These are phyloP conservation scores for Ploceus nigricollis DNA, from an alignment of 2,113 vertebrate genomes.

Conservation along the genomic window DNA sequence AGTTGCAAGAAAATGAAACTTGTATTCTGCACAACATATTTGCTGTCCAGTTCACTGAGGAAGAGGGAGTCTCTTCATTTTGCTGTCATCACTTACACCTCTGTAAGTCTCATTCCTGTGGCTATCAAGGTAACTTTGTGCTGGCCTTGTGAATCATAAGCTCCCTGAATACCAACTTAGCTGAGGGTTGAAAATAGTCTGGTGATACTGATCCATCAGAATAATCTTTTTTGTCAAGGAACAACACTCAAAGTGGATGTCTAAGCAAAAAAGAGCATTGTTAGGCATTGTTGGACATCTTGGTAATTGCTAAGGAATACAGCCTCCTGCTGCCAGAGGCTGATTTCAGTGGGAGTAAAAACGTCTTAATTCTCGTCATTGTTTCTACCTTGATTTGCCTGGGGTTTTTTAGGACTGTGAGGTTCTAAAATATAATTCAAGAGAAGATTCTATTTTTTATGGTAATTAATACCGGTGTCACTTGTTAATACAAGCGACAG, in stretches of 20 bases:
- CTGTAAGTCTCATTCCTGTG: not conserved
- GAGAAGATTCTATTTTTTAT: not conserved
- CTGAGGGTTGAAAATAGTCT: not conserved
- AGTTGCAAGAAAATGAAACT: not conserved
- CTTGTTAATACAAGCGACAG: not conserved
- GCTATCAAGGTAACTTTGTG: not conserved
- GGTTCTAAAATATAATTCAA: not conserved
- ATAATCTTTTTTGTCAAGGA: not conserved
- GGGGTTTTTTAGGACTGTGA: not conserved
- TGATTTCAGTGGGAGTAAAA: not conserved
- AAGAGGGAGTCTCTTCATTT: not conserved
- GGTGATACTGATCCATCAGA: not conserved
- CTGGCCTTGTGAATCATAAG: not conserved
- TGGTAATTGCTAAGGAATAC: not conserved
- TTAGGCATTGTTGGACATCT: not conserved
- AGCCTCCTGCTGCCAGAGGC: not conserved
- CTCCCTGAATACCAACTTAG: not conserved
- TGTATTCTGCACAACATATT: not conserved
- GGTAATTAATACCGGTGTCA: not conserved
- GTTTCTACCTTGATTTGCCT: not conserved
- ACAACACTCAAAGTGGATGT: not conserved
- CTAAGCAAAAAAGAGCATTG: not conserved
- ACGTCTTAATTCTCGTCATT: not conserved
- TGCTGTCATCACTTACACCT: not conserved
- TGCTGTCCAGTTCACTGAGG: not conserved